These are phyloP conservation scores for Dipodomys stephensi DNA, from an alignment of 2,113 vertebrate species.

Conservation along the genomic window DNA sequence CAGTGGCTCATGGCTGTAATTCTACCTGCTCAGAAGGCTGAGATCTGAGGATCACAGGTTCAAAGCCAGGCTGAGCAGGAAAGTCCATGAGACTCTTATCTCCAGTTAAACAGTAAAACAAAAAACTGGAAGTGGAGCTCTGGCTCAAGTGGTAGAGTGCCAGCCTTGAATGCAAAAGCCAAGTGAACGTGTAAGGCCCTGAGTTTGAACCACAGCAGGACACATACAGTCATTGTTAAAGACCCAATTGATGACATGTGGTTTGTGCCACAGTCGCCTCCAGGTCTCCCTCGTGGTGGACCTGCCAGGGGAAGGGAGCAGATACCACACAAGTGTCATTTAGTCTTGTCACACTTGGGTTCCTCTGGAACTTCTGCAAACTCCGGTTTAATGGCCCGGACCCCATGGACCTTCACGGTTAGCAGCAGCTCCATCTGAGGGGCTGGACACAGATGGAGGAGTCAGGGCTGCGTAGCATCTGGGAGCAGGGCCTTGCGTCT, in stretches of 20 bases:
- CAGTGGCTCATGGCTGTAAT: no score
- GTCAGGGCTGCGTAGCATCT: fast-evolving
- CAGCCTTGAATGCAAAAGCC: no score
- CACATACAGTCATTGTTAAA: neutral
- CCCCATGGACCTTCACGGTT: neutral
- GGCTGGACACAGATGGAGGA: neutral
- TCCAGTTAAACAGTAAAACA: no score
- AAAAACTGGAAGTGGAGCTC: no score
- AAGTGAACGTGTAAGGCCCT: no score
- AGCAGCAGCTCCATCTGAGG: neutral
- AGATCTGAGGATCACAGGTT: no score
- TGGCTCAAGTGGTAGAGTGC: no score
- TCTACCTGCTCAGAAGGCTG: no score
- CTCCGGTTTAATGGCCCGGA: neutral
- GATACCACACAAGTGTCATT: fast-evolving
- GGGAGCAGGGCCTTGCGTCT: neutral
- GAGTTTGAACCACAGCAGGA: no score
- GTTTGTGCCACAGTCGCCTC: neutral
- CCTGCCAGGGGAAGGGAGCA: neutral
- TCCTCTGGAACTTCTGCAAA: neutral
- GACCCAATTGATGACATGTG: neutral
- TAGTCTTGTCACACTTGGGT: neutral
- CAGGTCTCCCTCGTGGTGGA: neutral
- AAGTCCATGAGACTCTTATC: no score
- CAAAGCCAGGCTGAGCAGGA: no score